Base-by-base conservation (phyloP, 35 echinoderm and acorn worm species). In the Antedon bifida region DNA sequence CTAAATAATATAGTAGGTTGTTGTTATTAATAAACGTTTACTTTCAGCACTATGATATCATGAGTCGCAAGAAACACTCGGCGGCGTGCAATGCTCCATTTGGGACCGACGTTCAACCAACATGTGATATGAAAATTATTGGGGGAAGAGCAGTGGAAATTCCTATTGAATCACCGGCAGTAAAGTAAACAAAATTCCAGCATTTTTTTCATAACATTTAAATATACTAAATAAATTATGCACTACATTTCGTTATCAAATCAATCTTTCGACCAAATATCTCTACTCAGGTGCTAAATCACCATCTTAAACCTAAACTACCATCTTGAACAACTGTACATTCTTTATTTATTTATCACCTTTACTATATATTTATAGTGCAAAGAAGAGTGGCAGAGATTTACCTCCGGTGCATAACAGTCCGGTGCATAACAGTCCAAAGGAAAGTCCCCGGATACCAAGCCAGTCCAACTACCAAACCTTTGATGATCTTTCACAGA, bases 41-140 rank as follows among this genome's bases (percentile, higher is more conserved):
- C 14, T 42, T 42, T 42, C n/a, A n/a, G n/a, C n/a, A n/a, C n/a
- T n/a, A 42, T 7, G 14, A 42, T 14, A 42, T 4, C 9, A 78
- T 78, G 76, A 78, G 26, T 36, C 76, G 76, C 46, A 77, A 46
- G 14, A 90, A 90, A 46, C 79, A 76, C 46, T 94, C 91, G 26
- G 88, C 79, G 23, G 95, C 95, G 21, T 36, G 95, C 36, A 86
- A 86, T 86, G 95, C 95, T 78, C 95, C 95, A 14, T 99, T 92
- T 86, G 95, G 95, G n/a, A 99, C 95, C 34, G 95, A 99, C 76
- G 64, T 99, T 23, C 95, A 99, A 55, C 95, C 95, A 31, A 86
- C 74, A 31, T 46, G 80, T 31, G 88, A 88, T 36, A 77, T 90
- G 0, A 99, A 77, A 64, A 99, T 99, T 35, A 79, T 99, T 79